phyloP scores from a whole-genome alignment of 2,113 vertebrate genomes.

The Reinhardtius hippoglossoides region DNA sequence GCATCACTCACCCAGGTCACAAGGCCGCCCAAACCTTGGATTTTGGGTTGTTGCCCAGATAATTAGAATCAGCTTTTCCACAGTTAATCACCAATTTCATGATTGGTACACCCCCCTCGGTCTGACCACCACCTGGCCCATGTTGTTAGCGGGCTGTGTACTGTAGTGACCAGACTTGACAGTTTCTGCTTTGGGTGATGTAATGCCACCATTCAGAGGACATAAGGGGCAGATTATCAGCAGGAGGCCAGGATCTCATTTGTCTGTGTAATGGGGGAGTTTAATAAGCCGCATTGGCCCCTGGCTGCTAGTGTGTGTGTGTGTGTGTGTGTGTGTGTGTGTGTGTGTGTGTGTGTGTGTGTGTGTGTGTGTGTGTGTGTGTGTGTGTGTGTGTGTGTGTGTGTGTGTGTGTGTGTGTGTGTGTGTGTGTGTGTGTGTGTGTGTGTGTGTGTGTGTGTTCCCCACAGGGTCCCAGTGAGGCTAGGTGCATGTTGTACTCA shows the following conservation, averaged over 20 bases:
- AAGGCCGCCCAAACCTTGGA: neutral
- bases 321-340: slow-evolving; percentile 11
- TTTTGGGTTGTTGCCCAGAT: neutral
- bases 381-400: slow-evolving; percentile 11
- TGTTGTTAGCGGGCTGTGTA: slow-evolving; percentile 18
- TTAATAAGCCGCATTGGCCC: slow-evolving; percentile 75
- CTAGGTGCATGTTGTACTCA: slow-evolving; percentile 36
- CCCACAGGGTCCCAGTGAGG: neutral
- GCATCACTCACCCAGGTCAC: neutral
- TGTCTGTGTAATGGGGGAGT: slow-evolving; percentile 77
- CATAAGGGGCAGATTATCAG: slow-evolving; percentile 62
- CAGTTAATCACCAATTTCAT: slow-evolving; percentile 11
- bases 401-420: slow-evolving; percentile 20
- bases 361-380: slow-evolving; percentile 23
- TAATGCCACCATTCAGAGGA: slow-evolving; percentile 61
- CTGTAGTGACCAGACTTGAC: slow-evolving; percentile 49
- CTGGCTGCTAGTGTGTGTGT: slow-evolving; percentile 60
- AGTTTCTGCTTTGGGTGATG: slow-evolving; percentile 66
- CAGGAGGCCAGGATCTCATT: slow-evolving; percentile 75
- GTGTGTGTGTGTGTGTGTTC: slow-evolving; percentile 24
- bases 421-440: slow-evolving; percentile 13
- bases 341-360: slow-evolving; percentile 20
- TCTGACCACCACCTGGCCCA: neutral
- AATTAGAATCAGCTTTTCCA: slow-evolving; percentile 1
- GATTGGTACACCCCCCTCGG: neutral